Base-by-base conservation (phyloP, 2,113 vertebrate species). In the Oxyruncus cristatus region DNA sequence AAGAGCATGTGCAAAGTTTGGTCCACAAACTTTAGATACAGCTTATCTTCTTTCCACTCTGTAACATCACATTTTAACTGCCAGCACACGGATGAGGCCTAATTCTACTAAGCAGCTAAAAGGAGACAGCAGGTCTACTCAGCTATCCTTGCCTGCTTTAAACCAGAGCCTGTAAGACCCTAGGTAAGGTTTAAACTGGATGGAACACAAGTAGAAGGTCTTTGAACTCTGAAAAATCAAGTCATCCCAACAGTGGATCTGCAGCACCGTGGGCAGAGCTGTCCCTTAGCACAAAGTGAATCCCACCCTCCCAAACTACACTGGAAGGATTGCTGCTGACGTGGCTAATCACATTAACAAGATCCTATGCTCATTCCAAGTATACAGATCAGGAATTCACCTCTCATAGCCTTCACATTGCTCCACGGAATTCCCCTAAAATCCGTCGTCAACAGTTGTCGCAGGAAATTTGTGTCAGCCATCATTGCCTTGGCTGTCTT, bases 401-500 rank as follows among this genome's bases (percentile, higher is more conserved):
- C 98, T 98, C 98, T 97, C 82, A 99, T 98, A 4, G 98, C 98
- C 89, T 98, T 99, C 50, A 99, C 98, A 84, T 99, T 98, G 85
- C 94, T 87, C 73, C 98, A 94, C 13, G 77, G 93, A 88, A 99
- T 98, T 9, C 97, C 89, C 85, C 99, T 99, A 47, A 99, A 99
- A 66, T 99, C 98, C 3, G 99, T 98, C 9, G 99, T 99, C 99
- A 99, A 98, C 49, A 99, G 98, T 2, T 98, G 98, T 8, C 98
- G 96, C 93, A 99, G 97, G 97, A 99, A 99, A 92, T 99, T 99
- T 5, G 98, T 97, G 96, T 99, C 99, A 3, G 99, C 99, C 99
- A 99, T 99, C 99, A 99, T 99, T 35, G 98, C 98, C 79, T 98
- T 99, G 92, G 99, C 99, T 1, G 98, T 96, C 85, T 99, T 99